Evolutionary conservation across 2,888 invertebrate genomes (phyloP).

Genomic region (Hybos culiciformis): DNA sequence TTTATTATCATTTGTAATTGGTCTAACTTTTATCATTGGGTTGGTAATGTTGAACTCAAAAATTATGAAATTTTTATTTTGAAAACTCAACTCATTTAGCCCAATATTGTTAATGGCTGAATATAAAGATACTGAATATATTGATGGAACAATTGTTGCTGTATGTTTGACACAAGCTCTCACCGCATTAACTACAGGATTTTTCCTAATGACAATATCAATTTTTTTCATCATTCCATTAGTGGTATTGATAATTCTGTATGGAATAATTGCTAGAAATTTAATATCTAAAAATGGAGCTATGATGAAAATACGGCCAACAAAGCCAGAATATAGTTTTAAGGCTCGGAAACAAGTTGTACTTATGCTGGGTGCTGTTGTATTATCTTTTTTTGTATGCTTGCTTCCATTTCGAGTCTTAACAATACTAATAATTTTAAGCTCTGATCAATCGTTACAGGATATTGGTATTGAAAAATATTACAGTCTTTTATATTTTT

Average conservation of each 20-base stretch:
- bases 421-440: conserved; percentile 68
- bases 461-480: conserved; percentile 63
- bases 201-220: conserved; percentile 64
- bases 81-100: too few relatives aligned
- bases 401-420: conserved; percentile 74
- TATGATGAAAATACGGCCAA: conserved; percentile 50
- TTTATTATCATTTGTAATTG: too few relatives aligned
- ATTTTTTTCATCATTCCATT: conserved; percentile 72
- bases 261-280: conserved; percentile 71
- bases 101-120: conserved; percentile 66
- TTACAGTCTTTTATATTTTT: conserved; percentile 70
- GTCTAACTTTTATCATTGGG: too few relatives aligned
- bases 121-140: conserved; percentile 51
- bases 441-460: conserved; percentile 52
- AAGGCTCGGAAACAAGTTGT: conserved; percentile 72
- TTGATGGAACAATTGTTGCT: conserved; percentile 54
- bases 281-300: conserved; percentile 54
- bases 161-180: conserved; percentile 70
- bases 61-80: too few relatives aligned
- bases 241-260: conserved; percentile 62
- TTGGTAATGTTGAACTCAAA: too few relatives aligned
- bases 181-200: conserved; percentile 60
- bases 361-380: conserved; percentile 74
- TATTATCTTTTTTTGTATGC: conserved; percentile 76
- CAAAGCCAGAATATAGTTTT: conserved; percentile 57